These are phyloP conservation scores for Bubalus kerabau DNA, from an alignment of 2,113 vertebrate species.

Conservation along the genomic window DNA sequence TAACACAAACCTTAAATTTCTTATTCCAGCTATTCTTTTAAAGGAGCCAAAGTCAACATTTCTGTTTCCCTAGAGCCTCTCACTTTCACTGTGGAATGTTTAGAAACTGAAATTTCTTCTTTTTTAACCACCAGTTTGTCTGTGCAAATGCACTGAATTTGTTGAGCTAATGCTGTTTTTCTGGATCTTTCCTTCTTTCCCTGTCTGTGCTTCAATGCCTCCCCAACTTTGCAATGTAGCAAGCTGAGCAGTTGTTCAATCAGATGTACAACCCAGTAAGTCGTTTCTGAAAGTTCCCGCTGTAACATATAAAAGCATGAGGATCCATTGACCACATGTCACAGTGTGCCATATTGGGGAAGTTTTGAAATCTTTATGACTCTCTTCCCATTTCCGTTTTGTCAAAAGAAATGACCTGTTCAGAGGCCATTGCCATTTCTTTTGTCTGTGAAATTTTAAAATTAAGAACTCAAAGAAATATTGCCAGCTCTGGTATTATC, in stretches of 20 bases:
- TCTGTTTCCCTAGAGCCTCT: constrained; percentile 82
- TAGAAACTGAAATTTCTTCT: constrained; percentile 84
- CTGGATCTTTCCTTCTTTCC: constrained; percentile 87
- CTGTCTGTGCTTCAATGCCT: constrained; percentile 83
- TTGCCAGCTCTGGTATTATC: constrained; percentile 18
- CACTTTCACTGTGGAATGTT: constrained; percentile 84
- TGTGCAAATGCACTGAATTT: constrained; percentile 83
- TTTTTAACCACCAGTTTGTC: constrained; percentile 77
- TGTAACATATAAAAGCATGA: constrained; percentile 95
- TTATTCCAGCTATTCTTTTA: constrained; percentile 85
- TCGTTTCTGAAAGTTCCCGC: constrained; percentile 83
- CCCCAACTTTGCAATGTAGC: constrained; percentile 94
- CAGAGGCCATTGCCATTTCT: constrained; percentile 73
- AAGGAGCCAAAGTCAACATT: constrained; percentile 87
- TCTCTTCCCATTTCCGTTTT: constrained; percentile 62
- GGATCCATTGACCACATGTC: constrained; percentile 80
- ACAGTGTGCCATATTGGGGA: constrained; percentile 65
- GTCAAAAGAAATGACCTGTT: constrained; percentile 68
- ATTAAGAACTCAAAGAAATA: constrained; percentile 35
- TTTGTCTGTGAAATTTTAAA: constrained; percentile 48
- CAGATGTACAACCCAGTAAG: constrained; percentile 99
- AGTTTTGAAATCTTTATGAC: constrained; percentile 69
- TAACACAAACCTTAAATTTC: constrained; percentile 86
- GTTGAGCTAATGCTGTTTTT: constrained; percentile 91
- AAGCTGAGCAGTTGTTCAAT: constrained; percentile 99